These are phyloP conservation scores for Dicerorhinus sumatrensis DNA, from an alignment of 2,113 vertebrate genomes.

Conservation along the genomic window DNA sequence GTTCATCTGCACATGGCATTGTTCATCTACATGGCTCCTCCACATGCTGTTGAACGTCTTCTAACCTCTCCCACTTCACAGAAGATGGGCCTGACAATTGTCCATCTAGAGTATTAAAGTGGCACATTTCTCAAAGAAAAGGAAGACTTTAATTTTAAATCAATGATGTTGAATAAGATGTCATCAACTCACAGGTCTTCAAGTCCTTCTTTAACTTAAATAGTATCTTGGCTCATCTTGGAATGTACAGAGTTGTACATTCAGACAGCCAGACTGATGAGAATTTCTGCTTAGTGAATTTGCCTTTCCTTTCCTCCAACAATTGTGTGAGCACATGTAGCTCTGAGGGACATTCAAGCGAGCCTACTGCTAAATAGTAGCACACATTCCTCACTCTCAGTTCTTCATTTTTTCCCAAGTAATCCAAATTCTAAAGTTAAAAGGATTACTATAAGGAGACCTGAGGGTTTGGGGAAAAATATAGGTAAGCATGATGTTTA, in stretches of 20 bases:
- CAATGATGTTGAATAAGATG: background rate
- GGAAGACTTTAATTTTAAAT: background rate
- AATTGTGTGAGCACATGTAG: rapidly evolving
- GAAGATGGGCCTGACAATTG: background rate
- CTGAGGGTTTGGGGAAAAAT: background rate
- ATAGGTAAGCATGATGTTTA: background rate
- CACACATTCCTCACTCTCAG: too few species aligned
- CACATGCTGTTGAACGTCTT: too few species aligned
- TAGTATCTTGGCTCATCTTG: rapidly evolving
- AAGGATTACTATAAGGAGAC: background rate
- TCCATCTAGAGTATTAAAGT: background rate
- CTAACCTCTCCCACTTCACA: background rate
- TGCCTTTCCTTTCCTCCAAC: background rate
- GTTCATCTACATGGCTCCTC: rapidly evolving
- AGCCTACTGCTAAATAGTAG: background rate
- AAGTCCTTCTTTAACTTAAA: background rate
- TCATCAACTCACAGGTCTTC: background rate
- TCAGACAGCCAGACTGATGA: background rate
- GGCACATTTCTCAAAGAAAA: background rate
- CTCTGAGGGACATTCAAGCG: too few species aligned
- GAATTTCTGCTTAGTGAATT: background rate
- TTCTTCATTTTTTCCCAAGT: background rate
- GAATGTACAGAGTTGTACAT: too few species aligned
- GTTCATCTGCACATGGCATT: rapidly evolving
- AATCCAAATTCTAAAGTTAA: background rate